These are phyloP conservation scores for Chitala chitala DNA, from an alignment of 2,113 vertebrate species.

Conservation along the genomic window DNA sequence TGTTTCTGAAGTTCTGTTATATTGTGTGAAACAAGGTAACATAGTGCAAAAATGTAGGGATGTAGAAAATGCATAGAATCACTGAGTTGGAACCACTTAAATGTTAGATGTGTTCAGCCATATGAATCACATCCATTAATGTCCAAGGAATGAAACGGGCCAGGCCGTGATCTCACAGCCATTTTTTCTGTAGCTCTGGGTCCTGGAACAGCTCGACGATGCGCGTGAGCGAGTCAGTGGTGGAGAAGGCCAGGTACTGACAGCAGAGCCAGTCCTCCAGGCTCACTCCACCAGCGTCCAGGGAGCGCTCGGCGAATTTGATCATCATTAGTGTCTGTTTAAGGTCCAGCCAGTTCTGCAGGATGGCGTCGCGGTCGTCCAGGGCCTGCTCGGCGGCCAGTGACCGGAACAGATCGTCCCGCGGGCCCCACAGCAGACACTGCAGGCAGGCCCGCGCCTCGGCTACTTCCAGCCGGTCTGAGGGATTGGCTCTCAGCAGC, in stretches of 20 bases:
- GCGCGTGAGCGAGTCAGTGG: constrained; percentile 60
- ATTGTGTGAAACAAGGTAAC: neutral
- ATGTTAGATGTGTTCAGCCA: neutral
- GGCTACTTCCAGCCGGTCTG: constrained; percentile 70
- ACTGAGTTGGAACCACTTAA: neutral
- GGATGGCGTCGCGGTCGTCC: constrained; percentile 50
- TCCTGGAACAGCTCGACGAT: constrained; percentile 65
- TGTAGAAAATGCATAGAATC: neutral
- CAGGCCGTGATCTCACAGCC: neutral
- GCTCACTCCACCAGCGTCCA: constrained; percentile 64
- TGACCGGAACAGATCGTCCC: constrained; percentile 66
- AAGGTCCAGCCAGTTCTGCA: constrained; percentile 77
- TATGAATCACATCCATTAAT: neutral
- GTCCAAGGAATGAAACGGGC: neutral
- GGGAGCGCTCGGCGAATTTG: constrained; percentile 72
- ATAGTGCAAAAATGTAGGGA: neutral
- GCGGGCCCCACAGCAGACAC: constrained; percentile 76
- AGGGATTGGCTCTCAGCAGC: constrained; percentile 73
- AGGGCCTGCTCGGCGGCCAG: constrained; percentile 48
- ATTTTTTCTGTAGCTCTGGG: constrained; percentile 43
- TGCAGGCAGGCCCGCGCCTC: constrained; percentile 72
- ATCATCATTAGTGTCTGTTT: constrained; percentile 75
- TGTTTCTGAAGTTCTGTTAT: neutral
- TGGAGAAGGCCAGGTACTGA: constrained; percentile 73
- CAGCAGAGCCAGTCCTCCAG: constrained; percentile 79